These are phyloP conservation scores for Macrosiphum euphorbiae DNA, from an alignment of 2,888 invertebrate genomes.

Conservation along the genomic window DNA sequence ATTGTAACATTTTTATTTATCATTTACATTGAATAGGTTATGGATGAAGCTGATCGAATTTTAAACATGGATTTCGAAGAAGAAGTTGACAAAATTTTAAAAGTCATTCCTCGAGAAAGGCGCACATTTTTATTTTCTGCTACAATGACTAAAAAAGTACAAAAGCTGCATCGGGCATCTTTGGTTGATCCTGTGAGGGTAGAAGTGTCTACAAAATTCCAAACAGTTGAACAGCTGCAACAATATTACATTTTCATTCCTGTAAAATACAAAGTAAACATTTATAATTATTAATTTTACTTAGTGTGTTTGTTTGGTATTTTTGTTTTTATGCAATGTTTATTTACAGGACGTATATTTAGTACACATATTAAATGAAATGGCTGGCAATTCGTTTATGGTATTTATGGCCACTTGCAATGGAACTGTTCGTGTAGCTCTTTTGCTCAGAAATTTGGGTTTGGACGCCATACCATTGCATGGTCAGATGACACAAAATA, in stretches of 20 bases:
- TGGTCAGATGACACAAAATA: slow-evolving; percentile 99
- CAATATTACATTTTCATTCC: slow-evolving; percentile 97
- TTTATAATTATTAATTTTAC: slow-evolving; percentile 19
- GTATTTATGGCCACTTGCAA: slow-evolving; percentile 97
- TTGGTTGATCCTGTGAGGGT: slow-evolving; percentile 94
- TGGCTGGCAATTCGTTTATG: slow-evolving; percentile 96
- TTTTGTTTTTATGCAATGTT: slow-evolving; percentile 58
- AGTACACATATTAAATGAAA: slow-evolving; percentile 93
- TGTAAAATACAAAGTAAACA: slow-evolving; percentile 88
- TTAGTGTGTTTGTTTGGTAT: not conserved
- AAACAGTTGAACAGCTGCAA: slow-evolving; percentile 96
- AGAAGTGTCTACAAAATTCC: slow-evolving; percentile 96
- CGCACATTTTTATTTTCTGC: slow-evolving; percentile 96
- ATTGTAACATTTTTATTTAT: not conserved
- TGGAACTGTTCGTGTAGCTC: slow-evolving; percentile 88
- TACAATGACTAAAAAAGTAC: slow-evolving; percentile 98
- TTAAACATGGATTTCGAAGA: slow-evolving; percentile 99
- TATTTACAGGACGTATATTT: slow-evolving; percentile 89
- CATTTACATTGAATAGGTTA: slow-evolving; percentile 75
- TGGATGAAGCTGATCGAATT: slow-evolving; percentile 99
- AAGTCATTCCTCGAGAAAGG: slow-evolving; percentile 91
- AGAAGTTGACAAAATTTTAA: slow-evolving; percentile 96
- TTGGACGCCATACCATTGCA: slow-evolving; percentile 96
- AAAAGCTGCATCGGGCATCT: slow-evolving; percentile 95
- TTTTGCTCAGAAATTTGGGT: slow-evolving; percentile 91